These are phyloP conservation scores for Crocodylus rhombifer DNA, from an alignment of 2,797 vertebrate genomes.

Conservation along the genomic window DNA sequence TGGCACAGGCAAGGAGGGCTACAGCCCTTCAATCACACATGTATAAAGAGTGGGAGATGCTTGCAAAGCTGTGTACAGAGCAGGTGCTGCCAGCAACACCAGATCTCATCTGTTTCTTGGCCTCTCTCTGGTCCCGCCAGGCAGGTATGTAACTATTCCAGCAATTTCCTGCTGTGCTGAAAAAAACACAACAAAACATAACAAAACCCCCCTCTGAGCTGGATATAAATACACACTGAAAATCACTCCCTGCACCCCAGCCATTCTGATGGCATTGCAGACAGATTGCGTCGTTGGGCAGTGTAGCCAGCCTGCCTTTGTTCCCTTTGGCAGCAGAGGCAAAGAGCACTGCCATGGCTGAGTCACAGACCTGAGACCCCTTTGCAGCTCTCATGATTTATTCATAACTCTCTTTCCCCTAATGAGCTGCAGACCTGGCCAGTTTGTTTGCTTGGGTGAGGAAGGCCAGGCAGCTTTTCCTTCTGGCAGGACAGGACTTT, in stretches of 20 bases:
- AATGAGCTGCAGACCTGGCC: constrained; percentile 34
- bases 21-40: rapidly evolving
- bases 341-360: neutral
- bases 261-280: constrained; percentile 68
- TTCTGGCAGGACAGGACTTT: neutral
- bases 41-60: rapidly evolving
- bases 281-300: constrained; percentile 56
- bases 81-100: neutral
- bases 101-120: constrained; percentile 63
- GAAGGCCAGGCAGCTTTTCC: neutral
- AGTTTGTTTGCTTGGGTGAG: neutral
- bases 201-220: constrained; percentile 12
- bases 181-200: neutral
- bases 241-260: constrained; percentile 38
- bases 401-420: neutral
- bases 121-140: neutral
- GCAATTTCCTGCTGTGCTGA: constrained; percentile 68
- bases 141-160: constrained; percentile 75
- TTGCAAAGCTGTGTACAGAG: neutral
- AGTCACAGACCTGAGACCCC: constrained; percentile 38
- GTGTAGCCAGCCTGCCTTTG: constrained; percentile 45
- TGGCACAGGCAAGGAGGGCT: neutral
- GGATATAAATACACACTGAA: constrained; percentile 7
- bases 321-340: constrained; percentile 63
- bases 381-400: neutral